phyloP scores from a whole-genome alignment of 1,140 invertebrate genomes.

The Pseudomyrmex dendroicus region DNA sequence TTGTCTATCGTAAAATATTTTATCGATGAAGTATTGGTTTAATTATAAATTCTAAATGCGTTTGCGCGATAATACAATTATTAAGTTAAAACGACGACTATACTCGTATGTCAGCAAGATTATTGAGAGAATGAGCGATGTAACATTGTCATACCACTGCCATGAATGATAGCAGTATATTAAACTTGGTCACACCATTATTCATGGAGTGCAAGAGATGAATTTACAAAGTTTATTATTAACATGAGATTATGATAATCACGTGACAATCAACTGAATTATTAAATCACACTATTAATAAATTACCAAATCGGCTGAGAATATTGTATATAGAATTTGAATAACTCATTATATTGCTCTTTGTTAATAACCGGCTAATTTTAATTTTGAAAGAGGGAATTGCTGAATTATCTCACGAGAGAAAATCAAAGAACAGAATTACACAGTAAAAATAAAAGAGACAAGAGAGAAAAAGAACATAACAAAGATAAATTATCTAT shows the following conservation, averaged over 20 bases:
- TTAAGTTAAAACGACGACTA: not conserved
- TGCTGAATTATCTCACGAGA: not conserved
- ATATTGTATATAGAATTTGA: constrained; percentile 28
- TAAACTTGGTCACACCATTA: constrained; percentile 1
- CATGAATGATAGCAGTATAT: not conserved
- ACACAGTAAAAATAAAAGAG: no score
- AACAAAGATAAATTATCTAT: no score
- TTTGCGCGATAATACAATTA: not conserved
- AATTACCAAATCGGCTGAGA: constrained; percentile 48
- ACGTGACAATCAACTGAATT: constrained; percentile 33
- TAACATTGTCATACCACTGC: no score
- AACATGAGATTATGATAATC: constrained; percentile 50
- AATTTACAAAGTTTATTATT: constrained; percentile 38
- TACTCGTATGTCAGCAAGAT: not conserved
- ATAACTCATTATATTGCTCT: constrained; percentile 34
- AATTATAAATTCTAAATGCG: not conserved
- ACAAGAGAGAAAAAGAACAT: no score
- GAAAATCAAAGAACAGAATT: constrained; percentile 24
- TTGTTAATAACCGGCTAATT: constrained; percentile 48
- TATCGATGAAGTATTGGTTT: no score
- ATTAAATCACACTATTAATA: constrained; percentile 39
- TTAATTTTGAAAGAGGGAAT: constrained; percentile 24
- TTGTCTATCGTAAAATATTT: not conserved
- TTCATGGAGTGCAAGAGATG: not conserved
- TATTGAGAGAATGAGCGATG: no score